phyloP scores from a whole-genome alignment of 2,888 invertebrate species.

The Timema podura region DNA sequence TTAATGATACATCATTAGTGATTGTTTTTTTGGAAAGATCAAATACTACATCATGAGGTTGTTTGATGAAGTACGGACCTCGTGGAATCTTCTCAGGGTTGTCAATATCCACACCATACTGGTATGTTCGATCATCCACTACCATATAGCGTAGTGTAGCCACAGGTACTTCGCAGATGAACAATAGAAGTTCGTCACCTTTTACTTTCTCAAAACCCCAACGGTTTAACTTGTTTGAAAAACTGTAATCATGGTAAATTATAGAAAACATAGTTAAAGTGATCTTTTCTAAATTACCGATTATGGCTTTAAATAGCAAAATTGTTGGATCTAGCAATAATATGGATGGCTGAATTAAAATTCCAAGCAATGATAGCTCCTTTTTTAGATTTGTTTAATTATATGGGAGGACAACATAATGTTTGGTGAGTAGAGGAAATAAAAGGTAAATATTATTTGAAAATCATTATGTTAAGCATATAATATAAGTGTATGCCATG shows the following conservation, averaged over 20 bases:
- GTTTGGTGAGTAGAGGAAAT: too few relatives aligned
- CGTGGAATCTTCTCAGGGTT: conserved; percentile 77
- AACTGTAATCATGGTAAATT: conserved; percentile 36
- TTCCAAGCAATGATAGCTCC: too few relatives aligned
- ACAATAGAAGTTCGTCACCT: conserved; percentile 71
- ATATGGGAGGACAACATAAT: too few relatives aligned
- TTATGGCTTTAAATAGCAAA: too few relatives aligned
- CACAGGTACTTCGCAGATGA: conserved; percentile 86
- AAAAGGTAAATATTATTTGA: too few relatives aligned
- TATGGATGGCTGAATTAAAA: too few relatives aligned
- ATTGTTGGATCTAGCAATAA: too few relatives aligned
- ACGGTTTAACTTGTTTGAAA: conserved; percentile 62
- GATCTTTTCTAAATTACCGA: too few relatives aligned
- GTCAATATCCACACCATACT: conserved; percentile 78
- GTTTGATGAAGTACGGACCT: conserved; percentile 84
- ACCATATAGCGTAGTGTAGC: conserved; percentile 64
- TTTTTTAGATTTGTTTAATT: too few relatives aligned
- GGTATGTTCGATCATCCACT: conserved; percentile 72
- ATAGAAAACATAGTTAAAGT: too few relatives aligned
- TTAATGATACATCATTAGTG: conserved; percentile 69
- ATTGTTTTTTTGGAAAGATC: conserved; percentile 68
- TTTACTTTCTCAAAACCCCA: conserved; percentile 83
- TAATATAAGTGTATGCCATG: too few relatives aligned
- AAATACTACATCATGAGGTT: conserved; percentile 78
- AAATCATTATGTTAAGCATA: too few relatives aligned